phyloP scores from a whole-genome alignment of 2,888 invertebrate species.

The Blera fallax region DNA sequence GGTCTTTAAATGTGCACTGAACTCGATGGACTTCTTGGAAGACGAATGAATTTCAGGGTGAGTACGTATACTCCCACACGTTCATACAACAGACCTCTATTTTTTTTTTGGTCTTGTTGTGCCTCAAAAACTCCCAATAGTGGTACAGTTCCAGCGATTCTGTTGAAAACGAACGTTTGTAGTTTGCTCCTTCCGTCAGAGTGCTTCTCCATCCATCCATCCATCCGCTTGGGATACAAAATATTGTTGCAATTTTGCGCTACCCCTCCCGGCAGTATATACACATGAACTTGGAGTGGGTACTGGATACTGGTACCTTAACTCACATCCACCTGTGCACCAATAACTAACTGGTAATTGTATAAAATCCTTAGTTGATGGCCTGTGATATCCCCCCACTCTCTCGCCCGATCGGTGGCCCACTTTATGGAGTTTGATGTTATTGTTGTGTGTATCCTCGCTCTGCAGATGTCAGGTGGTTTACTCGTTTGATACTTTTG shows the following conservation, averaged over 20 bases:
- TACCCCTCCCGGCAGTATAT: not conserved
- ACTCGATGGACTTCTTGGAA: constrained; percentile 39
- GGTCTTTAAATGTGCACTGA: constrained; percentile 55
- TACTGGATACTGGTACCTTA: not conserved
- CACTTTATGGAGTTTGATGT: constrained; percentile 11
- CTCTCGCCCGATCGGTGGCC: not conserved
- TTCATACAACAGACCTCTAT: not conserved
- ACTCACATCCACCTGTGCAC: constrained; percentile 28
- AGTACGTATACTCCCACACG: not conserved
- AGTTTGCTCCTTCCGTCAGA: constrained; percentile 23
- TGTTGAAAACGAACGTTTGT: not conserved
- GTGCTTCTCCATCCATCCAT: not conserved
- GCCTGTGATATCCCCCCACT: constrained; percentile 29
- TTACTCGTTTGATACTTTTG: constrained; percentile 56
- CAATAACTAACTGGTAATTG: constrained; percentile 59
- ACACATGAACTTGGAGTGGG: no score
- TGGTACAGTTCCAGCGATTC: not conserved
- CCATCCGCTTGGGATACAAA: constrained; percentile 10
- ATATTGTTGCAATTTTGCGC: constrained; percentile 30
- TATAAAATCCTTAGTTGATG: constrained; percentile 48
- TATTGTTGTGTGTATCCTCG: constrained; percentile 22
- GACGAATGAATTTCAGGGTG: constrained; percentile 15
- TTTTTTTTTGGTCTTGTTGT: not conserved
- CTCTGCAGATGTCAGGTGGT: constrained; percentile 55
- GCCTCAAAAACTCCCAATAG: constrained; percentile 36